Evolutionary conservation across 1,140 invertebrate species (phyloP), one percentile per base, ranked within the genome.

Genomic region (Eulimnadia texana): DNA sequence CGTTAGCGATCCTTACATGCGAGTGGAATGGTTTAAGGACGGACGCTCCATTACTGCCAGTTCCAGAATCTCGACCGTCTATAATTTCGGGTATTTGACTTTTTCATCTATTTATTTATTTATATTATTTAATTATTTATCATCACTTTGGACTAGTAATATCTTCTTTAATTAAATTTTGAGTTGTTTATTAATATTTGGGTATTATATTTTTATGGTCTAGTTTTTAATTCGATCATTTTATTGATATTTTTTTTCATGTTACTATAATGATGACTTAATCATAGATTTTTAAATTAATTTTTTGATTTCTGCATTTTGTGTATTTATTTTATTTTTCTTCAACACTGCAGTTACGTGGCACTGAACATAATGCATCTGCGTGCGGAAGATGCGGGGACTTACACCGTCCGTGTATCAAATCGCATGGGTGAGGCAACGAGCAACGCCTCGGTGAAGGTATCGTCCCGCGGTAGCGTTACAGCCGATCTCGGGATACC

Each of bases 301-400:
- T 19, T 51, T 61, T 3, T 93, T 66, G 93, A n/a, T n/a, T n/a
- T n/a, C 89, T 77, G 84, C 88, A 72, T 95, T 82, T 75, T n/a
- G n/a, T n/a, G n/a, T 76, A 95, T 95, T 72, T 91, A 87, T 69
- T 90, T 90, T 69, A 90, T 91, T 76, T 93, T 93, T 80, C n/a
- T n/a, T n/a, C n/a, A n/a, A n/a, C 96, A 96, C 80, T 97, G 97
- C 82, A 93, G 93, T 72, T 96, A 95, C 80, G 92, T 98, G 75
- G 90, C 90, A 74, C 83, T 98, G 66, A 95, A 96, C 76, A 96
- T 99, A 73, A 82, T 94, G 82, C 93, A 95, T 82, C 84, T 96
- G 78, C 86, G 92, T 75, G 82, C 83, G 78, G 90, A 93, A 83
- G 90, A 94, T 83, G 82, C 84, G 67, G 91, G 91, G 78, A 84